These are phyloP conservation scores for Tiliqua scincoides DNA, from an alignment of 2,113 vertebrate genomes.

Conservation along the genomic window DNA sequence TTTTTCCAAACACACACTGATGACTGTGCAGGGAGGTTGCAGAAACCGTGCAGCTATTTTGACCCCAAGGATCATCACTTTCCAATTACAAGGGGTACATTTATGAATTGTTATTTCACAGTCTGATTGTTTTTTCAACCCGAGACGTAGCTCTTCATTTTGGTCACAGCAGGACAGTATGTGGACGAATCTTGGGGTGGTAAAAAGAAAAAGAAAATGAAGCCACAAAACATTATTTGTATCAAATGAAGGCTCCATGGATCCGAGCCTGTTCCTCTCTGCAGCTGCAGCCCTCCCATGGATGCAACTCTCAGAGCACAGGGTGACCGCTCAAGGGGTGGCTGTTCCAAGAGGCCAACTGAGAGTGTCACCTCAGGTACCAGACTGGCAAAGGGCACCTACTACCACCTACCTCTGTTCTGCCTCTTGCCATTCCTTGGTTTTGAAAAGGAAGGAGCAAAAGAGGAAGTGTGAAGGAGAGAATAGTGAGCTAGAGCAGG, in stretches of 20 bases:
- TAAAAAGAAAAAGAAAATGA: not conserved
- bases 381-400: too few relatives aligned
- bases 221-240: not conserved
- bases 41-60: not conserved
- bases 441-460: too few relatives aligned
- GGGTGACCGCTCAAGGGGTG: too few relatives aligned
- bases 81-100: not conserved
- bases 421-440: too few relatives aligned
- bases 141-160: not conserved
- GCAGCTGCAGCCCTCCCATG: too few relatives aligned
- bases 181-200: not conserved
- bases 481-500: too few relatives aligned
- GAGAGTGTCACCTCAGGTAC: too few relatives aligned
- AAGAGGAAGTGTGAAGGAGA: too few relatives aligned
- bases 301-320: too few relatives aligned
- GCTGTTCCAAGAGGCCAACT: too few relatives aligned
- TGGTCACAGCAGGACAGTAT: not conserved
- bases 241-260: not conserved
- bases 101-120: not conserved
- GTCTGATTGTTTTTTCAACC: not conserved
- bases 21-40: not conserved
- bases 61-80: conserved; percentile 5
- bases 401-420: too few relatives aligned
- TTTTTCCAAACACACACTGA: not conserved
- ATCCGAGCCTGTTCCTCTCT: not conserved